Conservation (phyloP, 2,888 invertebrate genomes). For the Zele albiditarsus region DNA sequence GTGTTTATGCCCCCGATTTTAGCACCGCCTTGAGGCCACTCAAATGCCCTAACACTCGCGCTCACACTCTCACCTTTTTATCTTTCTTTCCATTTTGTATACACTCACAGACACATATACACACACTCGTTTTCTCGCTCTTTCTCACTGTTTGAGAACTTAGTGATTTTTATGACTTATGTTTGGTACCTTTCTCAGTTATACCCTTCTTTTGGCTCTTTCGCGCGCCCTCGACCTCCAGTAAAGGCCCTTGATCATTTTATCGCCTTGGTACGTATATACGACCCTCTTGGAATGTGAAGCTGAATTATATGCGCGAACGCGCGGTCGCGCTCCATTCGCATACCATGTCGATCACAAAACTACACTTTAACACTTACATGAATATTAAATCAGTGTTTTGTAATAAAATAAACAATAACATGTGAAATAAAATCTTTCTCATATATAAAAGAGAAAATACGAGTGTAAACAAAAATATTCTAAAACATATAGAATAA, state of each 20-base stretch:
- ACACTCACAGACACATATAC: no score
- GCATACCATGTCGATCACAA: slow-evolving; percentile 28
- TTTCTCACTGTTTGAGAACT: slow-evolving; percentile 56
- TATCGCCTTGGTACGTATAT: slow-evolving; percentile 33
- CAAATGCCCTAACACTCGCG: slow-evolving; percentile 39
- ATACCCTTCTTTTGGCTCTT: slow-evolving; percentile 31
- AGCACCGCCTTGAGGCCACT: slow-evolving; percentile 62
- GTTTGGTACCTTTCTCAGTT: slow-evolving; percentile 18
- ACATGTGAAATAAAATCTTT: not conserved
- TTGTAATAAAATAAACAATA: slow-evolving; percentile 13
- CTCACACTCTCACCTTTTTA: slow-evolving; percentile 9
- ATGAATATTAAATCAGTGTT: slow-evolving; percentile 20
- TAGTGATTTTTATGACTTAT: slow-evolving; percentile 63
- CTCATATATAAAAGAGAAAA: no score
- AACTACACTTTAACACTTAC: slow-evolving; percentile 23
- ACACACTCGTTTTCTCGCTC: no score
- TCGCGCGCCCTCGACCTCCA: slow-evolving; percentile 39
- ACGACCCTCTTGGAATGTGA: slow-evolving; percentile 39
- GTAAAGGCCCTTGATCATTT: slow-evolving; percentile 41
- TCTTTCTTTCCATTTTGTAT: slow-evolving; percentile 17
- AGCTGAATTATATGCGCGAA: slow-evolving; percentile 35
- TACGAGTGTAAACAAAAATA: no score
- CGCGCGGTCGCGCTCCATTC: slow-evolving; percentile 27
- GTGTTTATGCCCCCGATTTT: slow-evolving; percentile 68
- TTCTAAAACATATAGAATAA: no score